Base-by-base conservation (phyloP, 2,113 vertebrate genomes). In the Aythya baeri region DNA sequence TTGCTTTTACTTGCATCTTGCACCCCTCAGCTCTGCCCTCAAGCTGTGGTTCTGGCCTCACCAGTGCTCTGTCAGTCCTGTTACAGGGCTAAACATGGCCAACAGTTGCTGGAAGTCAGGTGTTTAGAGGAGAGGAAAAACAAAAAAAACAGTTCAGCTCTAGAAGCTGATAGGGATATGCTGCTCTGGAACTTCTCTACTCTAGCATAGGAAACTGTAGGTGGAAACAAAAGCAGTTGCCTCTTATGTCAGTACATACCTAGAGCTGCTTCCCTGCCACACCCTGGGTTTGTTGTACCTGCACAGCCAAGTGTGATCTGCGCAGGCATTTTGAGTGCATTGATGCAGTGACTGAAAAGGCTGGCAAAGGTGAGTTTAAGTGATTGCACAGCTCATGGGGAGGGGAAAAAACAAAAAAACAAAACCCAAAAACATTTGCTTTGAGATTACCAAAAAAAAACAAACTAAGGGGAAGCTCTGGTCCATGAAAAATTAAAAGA, bases 251-350 rank as follows among this genome's bases (percentile, higher is more conserved):
- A 29, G 65, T 44, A 46, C 12, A 15, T 16, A 13, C 26, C 58
- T 44, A 44, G 38, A 38, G 36, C n/a, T 49, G 62, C 8, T 34
- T 52, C 43, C 57, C 26, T 63, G 5, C 11, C 9, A 5, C 5
- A 50, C 36, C 54, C 5, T 12, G 25, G 49, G 10, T 41, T 14
- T 0, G 0, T 23, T 18, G 31, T 59, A 34, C 12, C 17, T 79
- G 49, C 49, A 55, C 32, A 23, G 38, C 32, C 34, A 63, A 41
- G 3, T 27, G 8, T 29, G 46, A 13, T 25, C 63, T 22, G 11
- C 7, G 21, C 3, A 1, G 3, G 11, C 8, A 2, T 1, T 46
- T 23, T 52, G 50, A 25, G 25, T 25, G 23, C 50, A 52, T 52
- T 52, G 50, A 25, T 13, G 23, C 11, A 12, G 25, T 52, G 43